A percentile compares a stretch with the other conserved stretches of the same genome.
Evolutionary conservation across 2,888 invertebrate species (phyloP).

Genomic region (Suillia variegata): DNA sequence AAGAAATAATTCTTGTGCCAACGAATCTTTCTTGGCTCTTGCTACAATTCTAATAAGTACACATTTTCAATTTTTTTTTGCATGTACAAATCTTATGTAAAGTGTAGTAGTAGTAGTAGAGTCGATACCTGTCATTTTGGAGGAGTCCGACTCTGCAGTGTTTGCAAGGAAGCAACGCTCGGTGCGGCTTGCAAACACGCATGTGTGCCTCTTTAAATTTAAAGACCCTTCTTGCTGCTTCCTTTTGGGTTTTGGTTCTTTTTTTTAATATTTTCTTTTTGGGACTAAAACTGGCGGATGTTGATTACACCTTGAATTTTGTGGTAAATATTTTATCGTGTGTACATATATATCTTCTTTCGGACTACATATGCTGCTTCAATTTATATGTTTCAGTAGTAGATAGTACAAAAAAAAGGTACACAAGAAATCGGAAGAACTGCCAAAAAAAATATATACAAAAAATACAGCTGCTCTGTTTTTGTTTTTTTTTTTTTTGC

Average conservation of each 20-base stretch:
- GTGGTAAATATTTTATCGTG: constrained; percentile 27
- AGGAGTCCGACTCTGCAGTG: not conserved
- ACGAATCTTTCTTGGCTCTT: no score
- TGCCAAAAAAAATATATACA: constrained; percentile 16
- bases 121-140: not conserved
- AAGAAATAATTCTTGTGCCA: no score
- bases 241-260: constrained; percentile 6
- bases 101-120: not conserved
- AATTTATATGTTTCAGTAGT: constrained; percentile 51
- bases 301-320: constrained; percentile 31
- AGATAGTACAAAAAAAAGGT: constrained; percentile 43
- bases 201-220: constrained; percentile 5
- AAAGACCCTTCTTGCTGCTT: constrained; percentile 17
- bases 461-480: constrained; percentile 29
- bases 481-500: not conserved
- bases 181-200: not conserved
- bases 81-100: no score
- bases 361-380: not conserved
- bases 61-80: no score
- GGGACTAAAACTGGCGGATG: constrained; percentile 5
- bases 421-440: constrained; percentile 44
- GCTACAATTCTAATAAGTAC: no score
- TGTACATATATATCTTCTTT: not conserved
- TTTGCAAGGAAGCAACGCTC: not conserved
- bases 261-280: constrained; percentile 1